phyloP scores from a whole-genome alignment of 92 coral and sea anemone species.

The Zoanthus gigantus region DNA sequence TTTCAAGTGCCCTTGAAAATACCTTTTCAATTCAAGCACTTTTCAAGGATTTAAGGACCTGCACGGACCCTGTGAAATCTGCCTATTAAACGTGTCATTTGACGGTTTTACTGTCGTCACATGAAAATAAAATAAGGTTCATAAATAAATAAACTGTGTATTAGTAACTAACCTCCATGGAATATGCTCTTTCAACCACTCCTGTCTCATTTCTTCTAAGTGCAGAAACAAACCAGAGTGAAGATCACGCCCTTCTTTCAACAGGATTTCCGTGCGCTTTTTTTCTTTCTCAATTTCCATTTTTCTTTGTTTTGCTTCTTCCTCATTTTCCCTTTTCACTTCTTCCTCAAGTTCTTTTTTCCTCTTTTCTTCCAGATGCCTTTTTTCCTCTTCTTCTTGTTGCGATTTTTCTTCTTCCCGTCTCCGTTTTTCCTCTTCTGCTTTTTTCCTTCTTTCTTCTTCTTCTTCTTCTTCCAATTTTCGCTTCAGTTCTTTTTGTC shows the following conservation, averaged over 20 bases:
- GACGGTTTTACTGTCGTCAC: too few species aligned
- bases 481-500: constrained; percentile 45
- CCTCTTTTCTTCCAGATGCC: constrained; percentile 29
- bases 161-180: constrained; percentile 80
- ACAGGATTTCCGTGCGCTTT: constrained; percentile 39
- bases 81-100: too few species aligned
- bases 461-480: constrained; percentile 47
- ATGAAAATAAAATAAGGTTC: too few species aligned
- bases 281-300: constrained; percentile 15
- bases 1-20: too few species aligned
- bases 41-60: too few species aligned
- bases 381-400: constrained; percentile 36
- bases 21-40: too few species aligned
- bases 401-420: constrained; percentile 27
- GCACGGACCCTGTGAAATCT: too few species aligned
- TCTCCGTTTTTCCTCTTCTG: constrained; percentile 34
- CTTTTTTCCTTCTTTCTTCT: constrained; percentile 34
- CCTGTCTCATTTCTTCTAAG: constrained; percentile 70
- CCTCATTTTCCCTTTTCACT: constrained; percentile 26
- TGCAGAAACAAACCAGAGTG: constrained; percentile 44
- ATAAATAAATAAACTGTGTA: too few species aligned
- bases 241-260: constrained; percentile 31
- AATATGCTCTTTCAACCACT: constrained; percentile 82
- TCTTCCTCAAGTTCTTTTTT: constrained; percentile 31
- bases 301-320: constrained; percentile 16